Evolutionary conservation across 2,113 vertebrate genomes (phyloP).

Genomic region (Bos indicus): DNA sequence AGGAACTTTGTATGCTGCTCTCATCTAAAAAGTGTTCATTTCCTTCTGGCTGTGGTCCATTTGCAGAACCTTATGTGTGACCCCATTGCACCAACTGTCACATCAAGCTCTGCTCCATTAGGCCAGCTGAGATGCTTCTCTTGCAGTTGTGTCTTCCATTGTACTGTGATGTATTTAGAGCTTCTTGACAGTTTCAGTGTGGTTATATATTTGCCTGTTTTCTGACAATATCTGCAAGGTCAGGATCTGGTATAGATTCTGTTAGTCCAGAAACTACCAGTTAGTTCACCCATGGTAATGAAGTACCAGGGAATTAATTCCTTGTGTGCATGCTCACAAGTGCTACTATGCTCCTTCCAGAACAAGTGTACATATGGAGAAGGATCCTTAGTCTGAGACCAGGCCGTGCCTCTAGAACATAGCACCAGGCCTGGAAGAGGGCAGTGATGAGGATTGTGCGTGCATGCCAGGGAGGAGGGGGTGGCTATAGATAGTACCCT

Average conservation of each 20-base stretch:
- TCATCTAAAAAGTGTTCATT: neutral
- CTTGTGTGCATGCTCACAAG: neutral
- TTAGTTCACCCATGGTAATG: neutral
- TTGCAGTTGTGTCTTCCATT: neutral
- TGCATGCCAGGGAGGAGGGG: neutral
- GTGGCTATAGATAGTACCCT: neutral
- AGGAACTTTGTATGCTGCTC: neutral
- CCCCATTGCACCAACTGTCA: neutral
- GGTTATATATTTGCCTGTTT: neutral
- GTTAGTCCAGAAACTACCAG: neutral
- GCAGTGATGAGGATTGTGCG: neutral
- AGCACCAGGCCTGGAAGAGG: neutral
- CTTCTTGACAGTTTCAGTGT: neutral
- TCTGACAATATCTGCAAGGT: neutral
- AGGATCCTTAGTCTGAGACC: no score
- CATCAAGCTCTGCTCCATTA: neutral
- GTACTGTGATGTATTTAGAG: neutral
- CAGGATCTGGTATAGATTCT: neutral
- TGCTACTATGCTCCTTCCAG: neutral
- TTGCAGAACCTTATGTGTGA: neutral
- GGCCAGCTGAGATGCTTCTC: neutral
- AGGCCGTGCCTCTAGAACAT: neutral
- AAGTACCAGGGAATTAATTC: neutral
- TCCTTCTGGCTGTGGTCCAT: neutral
- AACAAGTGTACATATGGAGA: neutral